Evolutionary conservation across 2,113 vertebrate genomes (phyloP), one percentile per base, ranked within the genome.

Genomic region (Entelurus aequoreus): DNA sequence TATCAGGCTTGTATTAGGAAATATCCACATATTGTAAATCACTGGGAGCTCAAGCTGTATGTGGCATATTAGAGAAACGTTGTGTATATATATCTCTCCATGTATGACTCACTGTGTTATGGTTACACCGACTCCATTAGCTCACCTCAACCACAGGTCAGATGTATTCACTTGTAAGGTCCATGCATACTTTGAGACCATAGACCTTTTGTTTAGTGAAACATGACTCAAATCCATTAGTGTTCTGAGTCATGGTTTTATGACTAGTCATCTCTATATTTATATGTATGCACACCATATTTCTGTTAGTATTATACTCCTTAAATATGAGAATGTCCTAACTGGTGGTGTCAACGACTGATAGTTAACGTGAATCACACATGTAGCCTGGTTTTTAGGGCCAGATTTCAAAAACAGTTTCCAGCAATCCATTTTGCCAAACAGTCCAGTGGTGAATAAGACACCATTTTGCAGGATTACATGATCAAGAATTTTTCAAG

Each of bases 101-200:
- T 37, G 50, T 48, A n/a, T 78, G 62, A 55, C 49, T 76, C 65
- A 62, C 40, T 70, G 65, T 72, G 65, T 72, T 59, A 62, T 71
- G 54, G 59, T 51, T 65, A 52, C 61, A 47, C 58, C 37, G 47
- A 58, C 66, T 66, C 51, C 65, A 69, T 76, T 68, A 75, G 67
- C 65, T 77, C 60, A 75, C 46, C 56, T 71, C 42, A 67, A 62
- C 67, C 54, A 36, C 53, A 57, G 57, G 62, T 84, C 51, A 69
- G 59, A 79, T 56, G 55, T 58, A 74, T 62, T 19, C 48, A 68
- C 38, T 63, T 65, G 54, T 60, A 48, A 51, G 21, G 60, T 48
- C 35, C 60, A 74, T 13, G 53, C 53, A 13, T 70, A 56, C 16
- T 63, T 63, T 54, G 10, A 76, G 37, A 77, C 48, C 28, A 66